Percentiles rank a stretch among this genome's conserved stretches.
phyloP scores from a whole-genome alignment of 2,888 invertebrate genomes.

The Cryptophagus acutangulus region DNA sequence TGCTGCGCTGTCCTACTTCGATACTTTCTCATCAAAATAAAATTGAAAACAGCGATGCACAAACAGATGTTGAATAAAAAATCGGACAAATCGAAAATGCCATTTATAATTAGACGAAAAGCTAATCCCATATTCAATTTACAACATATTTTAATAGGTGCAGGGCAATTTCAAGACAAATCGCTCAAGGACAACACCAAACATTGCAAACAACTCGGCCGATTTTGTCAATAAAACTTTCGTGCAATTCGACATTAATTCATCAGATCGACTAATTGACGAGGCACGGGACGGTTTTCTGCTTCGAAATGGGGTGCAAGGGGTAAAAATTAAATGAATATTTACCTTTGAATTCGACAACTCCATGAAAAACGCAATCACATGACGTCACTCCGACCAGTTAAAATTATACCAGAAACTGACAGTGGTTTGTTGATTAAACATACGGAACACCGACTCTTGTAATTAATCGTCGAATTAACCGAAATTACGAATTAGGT shows the following conservation, averaged over 20 bases:
- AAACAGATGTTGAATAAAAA: slow-evolving; percentile 26
- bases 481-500: slow-evolving; percentile 37
- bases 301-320: too few relatives aligned
- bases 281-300: not conserved
- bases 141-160: slow-evolving; percentile 4
- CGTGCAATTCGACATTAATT: not conserved
- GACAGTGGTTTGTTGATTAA: slow-evolving; percentile 30
- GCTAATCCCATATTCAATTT: slow-evolving; percentile 1
- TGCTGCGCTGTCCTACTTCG: slow-evolving; percentile 40
- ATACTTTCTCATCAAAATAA: slow-evolving; percentile 38
- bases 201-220: slow-evolving; percentile 13
- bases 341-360: slow-evolving; percentile 40
- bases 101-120: not conserved
- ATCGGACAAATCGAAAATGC: slow-evolving; percentile 8
- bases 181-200: slow-evolving; percentile 38
- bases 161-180: slow-evolving; percentile 32
- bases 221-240: slow-evolving; percentile 27
- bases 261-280: too few relatives aligned
- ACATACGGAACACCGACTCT: slow-evolving; percentile 32
- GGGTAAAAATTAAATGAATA: slow-evolving; percentile 31
- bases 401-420: slow-evolving; percentile 38
- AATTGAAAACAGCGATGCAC: too few relatives aligned
- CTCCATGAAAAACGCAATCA: slow-evolving; percentile 47
- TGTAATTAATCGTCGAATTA: slow-evolving; percentile 27
- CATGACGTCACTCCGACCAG: slow-evolving; percentile 47